A percentile compares a stretch with the other conserved stretches of the same genome.
phyloP scores from a whole-genome alignment of 1,140 invertebrate genomes.

The Drosophila sturtevanti region DNA sequence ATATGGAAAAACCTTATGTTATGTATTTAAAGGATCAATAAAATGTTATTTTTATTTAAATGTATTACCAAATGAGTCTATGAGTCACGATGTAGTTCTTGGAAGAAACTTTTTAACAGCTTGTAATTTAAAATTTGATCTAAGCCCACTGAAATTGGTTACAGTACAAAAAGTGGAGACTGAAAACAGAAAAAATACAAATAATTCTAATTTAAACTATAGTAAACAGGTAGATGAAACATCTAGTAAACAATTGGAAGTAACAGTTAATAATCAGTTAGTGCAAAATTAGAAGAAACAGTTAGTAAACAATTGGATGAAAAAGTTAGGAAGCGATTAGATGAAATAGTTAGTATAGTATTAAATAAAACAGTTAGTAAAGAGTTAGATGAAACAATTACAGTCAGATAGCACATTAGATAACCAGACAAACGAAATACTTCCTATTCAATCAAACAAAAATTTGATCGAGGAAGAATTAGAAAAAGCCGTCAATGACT shows the following conservation, averaged over 20 bases:
- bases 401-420: neutral
- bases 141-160: neutral
- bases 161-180: neutral
- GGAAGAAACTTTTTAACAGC: neutral
- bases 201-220: neutral
- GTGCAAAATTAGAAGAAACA: neutral
- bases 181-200: neutral
- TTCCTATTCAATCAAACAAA: neutral
- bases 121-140: neutral
- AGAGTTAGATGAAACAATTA: neutral
- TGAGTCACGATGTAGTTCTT: neutral
- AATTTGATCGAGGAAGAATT: neutral
- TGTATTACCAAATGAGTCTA: no score
- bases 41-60: slow-evolving; percentile 20
- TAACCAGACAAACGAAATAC: neutral
- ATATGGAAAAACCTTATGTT: slow-evolving; percentile 6
- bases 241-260: neutral
- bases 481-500: neutral
- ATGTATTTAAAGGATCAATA: slow-evolving; percentile 9
- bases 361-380: neutral
- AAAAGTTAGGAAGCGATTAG: neutral
- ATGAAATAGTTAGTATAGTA: neutral
- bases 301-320: neutral
- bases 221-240: neutral
- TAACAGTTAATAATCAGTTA: neutral